A percentile compares a stretch with the other conserved stretches of the same genome.
phyloP scores from a whole-genome alignment of 2,797 vertebrate genomes.

The Lacerta bilineata region DNA sequence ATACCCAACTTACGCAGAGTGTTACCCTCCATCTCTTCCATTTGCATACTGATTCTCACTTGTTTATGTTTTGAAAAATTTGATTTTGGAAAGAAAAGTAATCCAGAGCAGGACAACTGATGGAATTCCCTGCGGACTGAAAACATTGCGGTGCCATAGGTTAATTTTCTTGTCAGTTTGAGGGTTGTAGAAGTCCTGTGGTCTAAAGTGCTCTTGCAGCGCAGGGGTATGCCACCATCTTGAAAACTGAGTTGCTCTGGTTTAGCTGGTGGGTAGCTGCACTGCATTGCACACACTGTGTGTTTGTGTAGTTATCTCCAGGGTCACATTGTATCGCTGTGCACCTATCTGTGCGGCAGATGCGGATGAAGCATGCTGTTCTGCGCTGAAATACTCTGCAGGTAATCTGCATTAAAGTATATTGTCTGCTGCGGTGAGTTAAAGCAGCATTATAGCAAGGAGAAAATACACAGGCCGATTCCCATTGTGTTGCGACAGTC shows the following conservation, averaged over 20 bases:
- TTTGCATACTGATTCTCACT: fast-evolving
- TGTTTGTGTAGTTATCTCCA: fast-evolving
- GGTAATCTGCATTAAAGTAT: neutral
- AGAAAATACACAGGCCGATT: fast-evolving
- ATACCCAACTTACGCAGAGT: neutral
- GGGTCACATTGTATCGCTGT: neutral
- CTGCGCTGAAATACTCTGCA: neutral
- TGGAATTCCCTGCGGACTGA: neutral
- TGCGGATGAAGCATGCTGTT: neutral
- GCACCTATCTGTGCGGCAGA: neutral
- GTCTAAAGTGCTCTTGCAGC: slow-evolving; percentile 17
- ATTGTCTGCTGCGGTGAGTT: neutral
- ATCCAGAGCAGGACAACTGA: neutral
- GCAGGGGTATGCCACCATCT: slow-evolving; percentile 23
- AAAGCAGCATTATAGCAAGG: neutral
- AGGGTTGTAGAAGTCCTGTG: slow-evolving; percentile 20
- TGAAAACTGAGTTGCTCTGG: neutral
- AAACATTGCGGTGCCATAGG: fast-evolving
- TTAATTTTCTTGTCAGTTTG: slow-evolving; percentile 39
- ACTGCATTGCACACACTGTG: neutral
- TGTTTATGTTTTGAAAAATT: neutral
- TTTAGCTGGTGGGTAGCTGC: neutral
- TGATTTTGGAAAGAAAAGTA: neutral
- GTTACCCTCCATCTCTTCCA: fast-evolving
- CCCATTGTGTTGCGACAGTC: neutral